Conservation (phyloP, 2,797 vertebrate genomes). For the Novumbra hubbsi region DNA sequence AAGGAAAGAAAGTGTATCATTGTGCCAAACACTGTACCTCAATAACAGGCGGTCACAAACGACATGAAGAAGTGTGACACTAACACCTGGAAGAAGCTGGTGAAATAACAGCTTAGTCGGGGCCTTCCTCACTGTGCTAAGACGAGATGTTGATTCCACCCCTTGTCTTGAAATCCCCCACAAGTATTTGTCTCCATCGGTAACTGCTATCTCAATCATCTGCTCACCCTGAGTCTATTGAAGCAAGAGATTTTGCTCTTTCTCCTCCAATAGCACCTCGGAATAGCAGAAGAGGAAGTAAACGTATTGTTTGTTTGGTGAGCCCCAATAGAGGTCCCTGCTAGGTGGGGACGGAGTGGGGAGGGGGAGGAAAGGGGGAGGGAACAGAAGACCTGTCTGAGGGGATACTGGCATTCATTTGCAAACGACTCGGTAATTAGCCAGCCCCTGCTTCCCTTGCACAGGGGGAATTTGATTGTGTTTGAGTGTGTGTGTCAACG, state of each 20-base stretch:
- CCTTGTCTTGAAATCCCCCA: background rate
- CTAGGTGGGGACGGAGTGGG: constrained; percentile 12
- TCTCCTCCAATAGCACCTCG: constrained; percentile 32
- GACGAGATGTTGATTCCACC: background rate
- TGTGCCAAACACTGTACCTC: background rate
- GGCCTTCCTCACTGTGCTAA: background rate
- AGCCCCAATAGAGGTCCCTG: constrained; percentile 46
- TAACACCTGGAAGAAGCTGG: background rate
- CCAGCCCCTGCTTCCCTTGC: constrained; percentile 72
- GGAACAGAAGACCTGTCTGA: constrained; percentile 54
- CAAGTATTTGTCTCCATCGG: constrained; percentile 3
- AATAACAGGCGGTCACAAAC: background rate
- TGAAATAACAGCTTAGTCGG: background rate
- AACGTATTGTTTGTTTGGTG: constrained; percentile 53
- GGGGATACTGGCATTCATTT: constrained; percentile 71
- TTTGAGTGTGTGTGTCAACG: constrained; percentile 40
- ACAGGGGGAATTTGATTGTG: constrained; percentile 64
- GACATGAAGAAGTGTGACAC: background rate
- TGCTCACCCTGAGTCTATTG: background rate
- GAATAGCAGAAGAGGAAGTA: constrained; percentile 48
- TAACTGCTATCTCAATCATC: background rate
- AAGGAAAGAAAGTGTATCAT: background rate
- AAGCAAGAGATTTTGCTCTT: constrained; percentile 32
- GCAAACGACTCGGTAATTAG: constrained; percentile 81
- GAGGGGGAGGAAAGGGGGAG: constrained; percentile 23